A percentile compares a stretch with the other conserved stretches of the same genome.
phyloP scores from a whole-genome alignment of 2,113 vertebrate species.

The Phalacrocorax pelagicus region DNA sequence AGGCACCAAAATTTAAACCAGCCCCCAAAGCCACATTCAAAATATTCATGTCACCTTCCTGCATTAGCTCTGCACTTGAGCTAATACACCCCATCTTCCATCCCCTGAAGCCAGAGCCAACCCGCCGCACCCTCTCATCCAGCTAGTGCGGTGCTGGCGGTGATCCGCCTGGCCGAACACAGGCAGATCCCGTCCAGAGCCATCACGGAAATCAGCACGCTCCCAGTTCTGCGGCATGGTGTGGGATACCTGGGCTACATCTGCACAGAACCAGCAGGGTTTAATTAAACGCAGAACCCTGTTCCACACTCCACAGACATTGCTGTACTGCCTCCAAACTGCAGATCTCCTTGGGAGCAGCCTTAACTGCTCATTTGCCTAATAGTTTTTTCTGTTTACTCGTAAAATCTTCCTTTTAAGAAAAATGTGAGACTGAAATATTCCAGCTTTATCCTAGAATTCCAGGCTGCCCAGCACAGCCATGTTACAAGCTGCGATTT shows the following conservation, averaged over 20 bases:
- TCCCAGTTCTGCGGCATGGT: neutral
- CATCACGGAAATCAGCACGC: rapidly evolving
- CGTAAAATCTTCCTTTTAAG: neutral
- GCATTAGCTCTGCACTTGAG: neutral
- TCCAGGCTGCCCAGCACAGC: neutral
- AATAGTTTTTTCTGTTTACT: neutral
- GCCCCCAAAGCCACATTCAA: neutral
- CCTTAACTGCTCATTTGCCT: neutral
- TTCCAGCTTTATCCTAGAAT: neutral
- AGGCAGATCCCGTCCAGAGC: neutral
- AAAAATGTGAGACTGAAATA: neutral
- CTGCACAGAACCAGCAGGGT: neutral
- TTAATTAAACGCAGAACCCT: neutral
- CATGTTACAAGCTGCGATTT: neutral
- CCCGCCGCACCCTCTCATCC: neutral
- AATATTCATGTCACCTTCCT: neutral
- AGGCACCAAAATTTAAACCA: neutral
- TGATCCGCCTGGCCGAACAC: neutral
- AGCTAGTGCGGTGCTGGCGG: neutral
- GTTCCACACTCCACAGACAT: neutral
- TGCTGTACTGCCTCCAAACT: neutral
- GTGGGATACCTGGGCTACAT: neutral
- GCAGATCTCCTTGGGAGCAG: neutral
- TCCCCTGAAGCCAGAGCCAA: neutral
- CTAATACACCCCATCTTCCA: neutral